Conservation (phyloP, 2,888 invertebrate genomes). For the Didymodactylos carnosus region DNA sequence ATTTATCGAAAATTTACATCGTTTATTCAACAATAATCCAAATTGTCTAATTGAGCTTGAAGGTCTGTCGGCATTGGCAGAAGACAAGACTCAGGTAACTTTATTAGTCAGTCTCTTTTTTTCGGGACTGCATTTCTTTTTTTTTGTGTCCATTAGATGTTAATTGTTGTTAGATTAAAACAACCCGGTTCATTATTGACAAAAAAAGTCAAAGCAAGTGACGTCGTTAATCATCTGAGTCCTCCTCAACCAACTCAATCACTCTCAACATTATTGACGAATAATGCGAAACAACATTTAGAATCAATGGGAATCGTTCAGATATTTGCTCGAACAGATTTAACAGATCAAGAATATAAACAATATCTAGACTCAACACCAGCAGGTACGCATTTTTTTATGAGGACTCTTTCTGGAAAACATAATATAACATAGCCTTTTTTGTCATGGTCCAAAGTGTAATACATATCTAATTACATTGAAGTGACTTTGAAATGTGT, state of each 20-base stretch:
- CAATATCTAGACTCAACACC: constrained; percentile 79
- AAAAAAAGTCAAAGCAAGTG: constrained; percentile 42
- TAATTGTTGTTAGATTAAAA: neutral
- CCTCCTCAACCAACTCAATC: constrained; percentile 29
- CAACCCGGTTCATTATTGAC: neutral
- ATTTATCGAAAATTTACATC: constrained; percentile 34
- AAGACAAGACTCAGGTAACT: constrained; percentile 39
- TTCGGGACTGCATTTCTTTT: no score
- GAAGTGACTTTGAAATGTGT: no score
- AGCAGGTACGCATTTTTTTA: constrained; percentile 22
- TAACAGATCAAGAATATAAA: constrained; percentile 44
- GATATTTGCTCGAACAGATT: constrained; percentile 47
- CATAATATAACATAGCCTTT: constrained; percentile 10
- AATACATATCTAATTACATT: no score
- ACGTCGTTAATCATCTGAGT: constrained; percentile 35
- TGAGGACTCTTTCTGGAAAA: neutral
- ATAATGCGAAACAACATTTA: constrained; percentile 53
- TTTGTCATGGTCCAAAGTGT: no score
- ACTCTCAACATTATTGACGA: constrained; percentile 42
- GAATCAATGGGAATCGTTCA: constrained; percentile 36
- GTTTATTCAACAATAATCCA: constrained; percentile 51
- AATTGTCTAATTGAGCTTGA: constrained; percentile 59
- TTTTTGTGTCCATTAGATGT: no score
- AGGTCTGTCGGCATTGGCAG: constrained; percentile 54
- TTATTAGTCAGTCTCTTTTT: no score